A percentile compares a stretch with the other conserved stretches of the same genome.
phyloP scores from a whole-genome alignment of 2,888 invertebrate genomes.

The Lacanobia wlatinum region DNA sequence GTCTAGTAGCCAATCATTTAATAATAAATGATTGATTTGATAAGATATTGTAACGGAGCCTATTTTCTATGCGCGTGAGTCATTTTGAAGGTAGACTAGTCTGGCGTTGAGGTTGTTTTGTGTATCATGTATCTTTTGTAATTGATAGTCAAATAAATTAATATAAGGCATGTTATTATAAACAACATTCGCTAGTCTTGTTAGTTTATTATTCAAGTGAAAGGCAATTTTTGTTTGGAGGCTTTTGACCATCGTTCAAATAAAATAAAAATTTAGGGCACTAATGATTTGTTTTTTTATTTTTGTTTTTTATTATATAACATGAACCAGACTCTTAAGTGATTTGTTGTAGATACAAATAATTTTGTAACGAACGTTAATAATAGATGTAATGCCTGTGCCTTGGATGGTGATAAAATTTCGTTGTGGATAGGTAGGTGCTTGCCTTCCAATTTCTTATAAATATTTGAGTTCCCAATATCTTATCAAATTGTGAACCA shows the following conservation, averaged over 20 bases:
- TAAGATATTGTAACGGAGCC: conserved; percentile 45
- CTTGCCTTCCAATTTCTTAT: neutral
- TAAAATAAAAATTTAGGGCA: neutral
- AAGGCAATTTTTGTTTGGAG: neutral
- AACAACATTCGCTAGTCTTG: neutral
- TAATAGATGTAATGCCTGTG: too few species aligned
- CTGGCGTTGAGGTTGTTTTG: conserved; percentile 29
- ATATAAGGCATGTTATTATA: neutral
- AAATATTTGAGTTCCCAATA: neutral
- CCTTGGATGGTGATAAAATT: too few species aligned
- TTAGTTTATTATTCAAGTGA: conserved; percentile 12
- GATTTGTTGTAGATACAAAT: too few species aligned
- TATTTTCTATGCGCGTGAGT: conserved; percentile 47
- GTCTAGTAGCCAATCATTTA: conserved; percentile 31
- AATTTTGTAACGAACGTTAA: too few species aligned
- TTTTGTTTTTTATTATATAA: neutral
- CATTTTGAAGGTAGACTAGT: conserved; percentile 55
- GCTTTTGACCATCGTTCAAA: neutral
- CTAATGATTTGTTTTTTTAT: neutral
- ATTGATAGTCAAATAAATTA: conserved; percentile 35
- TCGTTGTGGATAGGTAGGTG: too few species aligned
- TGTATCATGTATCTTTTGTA: conserved; percentile 49
- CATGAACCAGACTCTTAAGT: too few species aligned
- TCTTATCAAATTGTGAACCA: neutral
- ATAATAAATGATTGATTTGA: conserved; percentile 42